These are phyloP conservation scores for Dufourea novaeangliae DNA, from an alignment of 1,140 invertebrate species.

Conservation along the genomic window DNA sequence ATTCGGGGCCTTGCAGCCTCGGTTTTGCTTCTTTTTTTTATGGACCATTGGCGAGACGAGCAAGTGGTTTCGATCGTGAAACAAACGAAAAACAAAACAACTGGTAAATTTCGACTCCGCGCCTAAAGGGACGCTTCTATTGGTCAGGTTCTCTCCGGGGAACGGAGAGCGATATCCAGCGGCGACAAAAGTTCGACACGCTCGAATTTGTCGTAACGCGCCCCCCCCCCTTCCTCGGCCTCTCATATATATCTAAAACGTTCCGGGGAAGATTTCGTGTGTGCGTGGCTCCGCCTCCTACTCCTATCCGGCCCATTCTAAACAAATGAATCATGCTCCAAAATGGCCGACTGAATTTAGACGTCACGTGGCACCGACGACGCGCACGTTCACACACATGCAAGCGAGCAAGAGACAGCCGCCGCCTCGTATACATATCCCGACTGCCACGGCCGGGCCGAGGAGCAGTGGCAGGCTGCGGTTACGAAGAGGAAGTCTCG, in stretches of 20 bases:
- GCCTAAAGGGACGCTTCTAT: too few relatives aligned
- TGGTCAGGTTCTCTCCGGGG: background rate
- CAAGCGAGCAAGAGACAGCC: constrained; percentile 3
- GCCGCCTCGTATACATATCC: constrained; percentile 42
- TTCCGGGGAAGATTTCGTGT: constrained; percentile 74
- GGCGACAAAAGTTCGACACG: constrained; percentile 5
- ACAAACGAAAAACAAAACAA: too few relatives aligned
- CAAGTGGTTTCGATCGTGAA: too few relatives aligned
- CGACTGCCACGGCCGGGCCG: constrained; percentile 18
- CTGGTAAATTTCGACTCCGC: too few relatives aligned
- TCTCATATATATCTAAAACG: constrained; percentile 64
- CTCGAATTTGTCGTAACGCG: background rate
- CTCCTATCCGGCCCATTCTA: constrained; percentile 79
- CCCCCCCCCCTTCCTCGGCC: constrained; percentile 30
- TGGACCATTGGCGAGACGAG: too few relatives aligned
- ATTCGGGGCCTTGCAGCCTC: background rate
- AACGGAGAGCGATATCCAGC: background rate
- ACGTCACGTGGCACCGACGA: constrained; percentile 75
- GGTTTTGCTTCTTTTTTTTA: too few relatives aligned
- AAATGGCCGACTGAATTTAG: constrained; percentile 81
- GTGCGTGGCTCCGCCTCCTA: constrained; percentile 77
- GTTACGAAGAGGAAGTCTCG: constrained; percentile 44
- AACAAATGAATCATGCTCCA: constrained; percentile 81
- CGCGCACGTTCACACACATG: constrained; percentile 43
- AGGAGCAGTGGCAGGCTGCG: constrained; percentile 34